Percentiles rank a stretch among this genome's conserved stretches.
Conservation (phyloP, 1,140 invertebrate genomes). For the Aphelinus atriplicis region DNA sequence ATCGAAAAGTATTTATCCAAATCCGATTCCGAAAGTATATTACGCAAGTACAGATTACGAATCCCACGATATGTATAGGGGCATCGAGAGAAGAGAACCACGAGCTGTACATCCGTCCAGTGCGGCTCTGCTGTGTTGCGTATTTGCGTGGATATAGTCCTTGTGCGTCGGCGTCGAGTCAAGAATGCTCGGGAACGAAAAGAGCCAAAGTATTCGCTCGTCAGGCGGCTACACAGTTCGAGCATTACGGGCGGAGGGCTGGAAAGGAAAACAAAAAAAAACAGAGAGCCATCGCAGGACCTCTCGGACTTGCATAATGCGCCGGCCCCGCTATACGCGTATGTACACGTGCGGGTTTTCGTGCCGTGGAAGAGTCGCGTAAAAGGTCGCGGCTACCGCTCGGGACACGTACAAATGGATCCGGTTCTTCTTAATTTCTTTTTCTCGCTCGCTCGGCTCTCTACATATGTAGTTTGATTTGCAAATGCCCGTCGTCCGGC, state of each 20-base stretch:
- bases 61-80: too few species aligned
- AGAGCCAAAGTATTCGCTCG: neutral
- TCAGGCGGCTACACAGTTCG: neutral
- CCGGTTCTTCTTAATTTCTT: conserved; percentile 40
- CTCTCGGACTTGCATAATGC: conserved; percentile 22
- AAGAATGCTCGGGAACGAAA: neutral
- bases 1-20: too few species aligned
- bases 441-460: neutral
- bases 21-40: too few species aligned
- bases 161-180: too few species aligned
- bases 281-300: too few species aligned
- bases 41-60: too few species aligned
- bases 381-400: conserved; percentile 5
- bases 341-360: neutral
- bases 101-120: too few species aligned
- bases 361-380: neutral
- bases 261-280: neutral
- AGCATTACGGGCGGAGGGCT: conserved; percentile 12
- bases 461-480: conserved; percentile 33
- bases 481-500: conserved; percentile 19
- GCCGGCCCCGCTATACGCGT: neutral
- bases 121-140: too few species aligned
- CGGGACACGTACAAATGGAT: conserved; percentile 32
- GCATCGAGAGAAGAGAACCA: too few species aligned
- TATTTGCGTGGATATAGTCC: too few species aligned